Conservation (phyloP, 2,888 invertebrate genomes). For the Andrena haemorrhoa region DNA sequence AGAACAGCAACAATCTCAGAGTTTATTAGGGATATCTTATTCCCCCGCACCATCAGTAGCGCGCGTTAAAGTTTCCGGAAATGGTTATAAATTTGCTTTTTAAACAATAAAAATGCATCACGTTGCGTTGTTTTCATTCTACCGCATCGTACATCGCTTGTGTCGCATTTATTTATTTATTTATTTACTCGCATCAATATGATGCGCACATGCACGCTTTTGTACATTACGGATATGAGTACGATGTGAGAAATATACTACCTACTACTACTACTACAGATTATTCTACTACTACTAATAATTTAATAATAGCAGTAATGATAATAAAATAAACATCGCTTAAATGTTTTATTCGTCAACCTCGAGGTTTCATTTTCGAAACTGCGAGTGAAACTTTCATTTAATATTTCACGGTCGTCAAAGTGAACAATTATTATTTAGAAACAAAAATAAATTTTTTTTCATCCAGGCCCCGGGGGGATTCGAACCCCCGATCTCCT, state of each 20-base stretch:
- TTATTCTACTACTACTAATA: background rate
- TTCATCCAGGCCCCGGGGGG: slow-evolving; percentile 87
- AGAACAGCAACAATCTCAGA: slow-evolving; percentile 70
- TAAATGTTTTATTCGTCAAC: background rate
- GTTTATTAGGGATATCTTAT: slow-evolving; percentile 82
- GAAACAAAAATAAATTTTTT: slow-evolving; percentile 10
- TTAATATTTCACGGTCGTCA: background rate
- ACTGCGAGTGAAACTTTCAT: background rate
- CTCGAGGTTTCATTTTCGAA: background rate
- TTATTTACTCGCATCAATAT: slow-evolving; percentile 50
- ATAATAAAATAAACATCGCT: slow-evolving; percentile 3
- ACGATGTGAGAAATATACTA: slow-evolving; percentile 13
- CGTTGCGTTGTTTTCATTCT: background rate
- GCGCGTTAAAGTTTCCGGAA: slow-evolving; percentile 85
- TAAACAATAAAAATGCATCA: slow-evolving; percentile 44
- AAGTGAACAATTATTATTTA: background rate
- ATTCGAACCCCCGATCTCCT: slow-evolving; percentile 89
- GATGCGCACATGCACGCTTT: background rate
- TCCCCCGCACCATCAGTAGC: slow-evolving; percentile 86
- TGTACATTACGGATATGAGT: background rate
- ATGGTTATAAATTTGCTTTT: slow-evolving; percentile 81
- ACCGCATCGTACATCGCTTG: slow-evolving; percentile 5
- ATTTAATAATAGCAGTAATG: background rate
- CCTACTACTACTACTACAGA: background rate
- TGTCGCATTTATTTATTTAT: slow-evolving; percentile 55